A percentile compares a stretch with the other conserved stretches of the same genome.
Evolutionary conservation across 2,888 invertebrate species (phyloP).

Genomic region (Phaedon cochleariae): DNA sequence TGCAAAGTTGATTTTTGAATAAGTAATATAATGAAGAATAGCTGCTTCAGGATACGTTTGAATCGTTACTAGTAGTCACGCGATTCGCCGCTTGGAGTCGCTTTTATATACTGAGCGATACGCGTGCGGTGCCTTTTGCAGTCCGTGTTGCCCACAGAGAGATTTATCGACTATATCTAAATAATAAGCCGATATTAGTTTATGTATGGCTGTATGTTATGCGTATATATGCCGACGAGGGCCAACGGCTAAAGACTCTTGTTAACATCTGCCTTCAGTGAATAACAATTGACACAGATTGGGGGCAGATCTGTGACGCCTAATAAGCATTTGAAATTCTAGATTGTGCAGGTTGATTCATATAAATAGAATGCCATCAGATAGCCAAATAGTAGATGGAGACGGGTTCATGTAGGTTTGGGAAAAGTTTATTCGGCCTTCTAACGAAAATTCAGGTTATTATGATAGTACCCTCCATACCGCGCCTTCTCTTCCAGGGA

Average conservation of each 20-base stretch:
- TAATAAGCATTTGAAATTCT: no score
- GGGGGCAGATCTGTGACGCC: not conserved
- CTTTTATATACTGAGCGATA: conserved; percentile 11
- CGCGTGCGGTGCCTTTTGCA: conserved; percentile 25
- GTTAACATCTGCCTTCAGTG: conserved; percentile 53
- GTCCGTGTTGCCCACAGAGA: conserved; percentile 41
- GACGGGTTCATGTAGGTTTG: no score
- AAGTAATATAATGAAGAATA: no score
- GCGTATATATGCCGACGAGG: conserved; percentile 34
- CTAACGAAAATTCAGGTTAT: no score
- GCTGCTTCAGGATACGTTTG: conserved; percentile 9
- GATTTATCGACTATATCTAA: conserved; percentile 52
- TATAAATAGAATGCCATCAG: no score
- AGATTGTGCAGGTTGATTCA: no score
- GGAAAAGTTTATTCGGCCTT: no score
- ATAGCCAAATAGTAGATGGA: no score
- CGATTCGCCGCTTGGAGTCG: conserved; percentile 38
- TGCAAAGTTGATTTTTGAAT: no score
- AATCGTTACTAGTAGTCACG: conserved; percentile 29
- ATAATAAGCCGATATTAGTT: conserved; percentile 55
- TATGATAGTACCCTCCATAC: no score
- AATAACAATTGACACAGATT: not conserved
- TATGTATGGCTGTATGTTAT: conserved; percentile 34
- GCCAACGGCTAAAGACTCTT: conserved; percentile 47
- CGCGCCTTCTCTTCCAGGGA: no score